A percentile compares a stretch with the other conserved stretches of the same genome.
These are phyloP conservation scores for Macquaria ambigua DNA, from an alignment of 2,113 vertebrate genomes.

Conservation along the genomic window DNA sequence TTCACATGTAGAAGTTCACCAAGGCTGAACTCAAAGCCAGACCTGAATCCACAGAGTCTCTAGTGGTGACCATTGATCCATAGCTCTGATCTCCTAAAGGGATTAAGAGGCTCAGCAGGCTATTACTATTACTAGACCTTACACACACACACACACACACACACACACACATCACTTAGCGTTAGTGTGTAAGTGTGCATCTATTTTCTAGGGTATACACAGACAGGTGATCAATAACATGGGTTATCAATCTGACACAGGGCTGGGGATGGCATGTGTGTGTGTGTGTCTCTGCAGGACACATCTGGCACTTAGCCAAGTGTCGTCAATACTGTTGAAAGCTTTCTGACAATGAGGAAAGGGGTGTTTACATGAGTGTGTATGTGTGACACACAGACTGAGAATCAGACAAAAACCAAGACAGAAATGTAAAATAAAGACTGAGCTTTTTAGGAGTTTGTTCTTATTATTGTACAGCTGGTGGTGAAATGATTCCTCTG, in stretches of 20 bases:
- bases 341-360: constrained; percentile 38
- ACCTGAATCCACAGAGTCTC: neutral
- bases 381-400: constrained; percentile 3
- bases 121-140: constrained; percentile 13
- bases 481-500: neutral
- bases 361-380: constrained; percentile 37
- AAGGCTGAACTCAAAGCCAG: neutral
- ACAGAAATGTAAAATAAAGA: neutral
- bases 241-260: constrained; percentile 35
- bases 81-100: constrained; percentile 13
- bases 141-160: constrained; percentile 37
- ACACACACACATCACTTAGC: constrained; percentile 25
- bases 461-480: neutral
- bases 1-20: neutral
- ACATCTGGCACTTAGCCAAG: constrained; percentile 59
- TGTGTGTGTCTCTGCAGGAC: constrained; percentile 19
- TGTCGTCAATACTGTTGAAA: constrained; percentile 61
- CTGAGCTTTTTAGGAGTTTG: neutral
- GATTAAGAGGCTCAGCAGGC: constrained; percentile 34
- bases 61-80: constrained; percentile 7
- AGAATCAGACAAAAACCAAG: neutral
- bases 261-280: neutral
- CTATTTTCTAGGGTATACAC: constrained; percentile 6
- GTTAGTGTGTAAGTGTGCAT: constrained; percentile 17
- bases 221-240: constrained; percentile 53